A percentile compares a stretch with the other conserved stretches of the same genome.
Evolutionary conservation across 2,888 invertebrate species (phyloP).

Genomic region (Matsumyia berberina): DNA sequence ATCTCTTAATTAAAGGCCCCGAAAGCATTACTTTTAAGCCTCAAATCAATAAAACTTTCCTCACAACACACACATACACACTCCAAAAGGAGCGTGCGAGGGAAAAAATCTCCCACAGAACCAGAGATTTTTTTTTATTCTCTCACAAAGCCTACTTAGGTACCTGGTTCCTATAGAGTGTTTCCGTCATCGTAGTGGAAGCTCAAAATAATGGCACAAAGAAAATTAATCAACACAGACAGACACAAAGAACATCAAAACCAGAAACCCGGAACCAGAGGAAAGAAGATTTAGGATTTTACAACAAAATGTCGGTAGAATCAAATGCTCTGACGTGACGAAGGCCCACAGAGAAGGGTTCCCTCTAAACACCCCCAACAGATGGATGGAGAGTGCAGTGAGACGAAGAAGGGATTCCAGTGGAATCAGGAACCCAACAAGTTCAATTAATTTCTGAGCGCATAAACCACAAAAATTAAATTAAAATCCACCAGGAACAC

Average conservation of each 20-base stretch:
- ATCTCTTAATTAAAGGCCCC: constrained; percentile 69
- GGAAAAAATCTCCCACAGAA: constrained; percentile 26
- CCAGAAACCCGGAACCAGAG: constrained; percentile 33
- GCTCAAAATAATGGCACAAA: constrained; percentile 64
- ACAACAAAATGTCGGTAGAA: constrained; percentile 49
- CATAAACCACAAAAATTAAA: constrained; percentile 77
- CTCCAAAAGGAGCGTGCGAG: too few species aligned
- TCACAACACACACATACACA: constrained; percentile 26
- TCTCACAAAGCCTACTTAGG: constrained; percentile 63
- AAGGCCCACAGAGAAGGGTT: neutral
- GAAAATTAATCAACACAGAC: constrained; percentile 73
- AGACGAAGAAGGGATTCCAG: constrained; percentile 51
- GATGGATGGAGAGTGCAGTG: neutral
- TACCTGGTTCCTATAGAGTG: constrained; percentile 39
- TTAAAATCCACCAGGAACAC: constrained; percentile 75
- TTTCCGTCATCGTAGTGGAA: constrained; percentile 10
- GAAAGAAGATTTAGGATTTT: constrained; percentile 54
- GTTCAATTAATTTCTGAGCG: constrained; percentile 77
- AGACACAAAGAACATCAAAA: constrained; percentile 45
- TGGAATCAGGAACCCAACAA: constrained; percentile 59
- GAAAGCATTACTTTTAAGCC: constrained; percentile 68
- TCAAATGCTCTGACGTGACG: constrained; percentile 31
- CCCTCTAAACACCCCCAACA: too few species aligned
- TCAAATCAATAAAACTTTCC: constrained; percentile 64
- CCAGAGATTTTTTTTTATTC: constrained; percentile 16